Evolutionary conservation across 53 echinoderm and acorn worm species (phyloP).

Genomic region (Patiria pectinifera): DNA sequence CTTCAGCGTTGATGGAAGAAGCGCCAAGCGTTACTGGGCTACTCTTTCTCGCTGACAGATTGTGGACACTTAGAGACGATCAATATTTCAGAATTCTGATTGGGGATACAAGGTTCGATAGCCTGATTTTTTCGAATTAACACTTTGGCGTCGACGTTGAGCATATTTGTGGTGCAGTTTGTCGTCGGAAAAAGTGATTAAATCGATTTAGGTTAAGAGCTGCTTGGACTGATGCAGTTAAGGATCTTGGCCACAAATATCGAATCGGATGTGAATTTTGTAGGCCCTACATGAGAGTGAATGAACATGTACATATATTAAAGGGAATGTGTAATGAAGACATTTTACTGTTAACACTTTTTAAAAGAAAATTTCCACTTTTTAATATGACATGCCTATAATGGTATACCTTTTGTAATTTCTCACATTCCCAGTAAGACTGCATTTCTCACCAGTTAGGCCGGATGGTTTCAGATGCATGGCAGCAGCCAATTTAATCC

Average conservation of each 20-base stretch:
- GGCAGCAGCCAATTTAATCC: too few species aligned
- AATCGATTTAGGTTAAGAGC: neutral
- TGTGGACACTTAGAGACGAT: constrained; percentile 5
- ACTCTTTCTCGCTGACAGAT: neutral
- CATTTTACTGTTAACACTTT: too few species aligned
- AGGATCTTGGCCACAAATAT: neutral
- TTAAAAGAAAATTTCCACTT: too few species aligned
- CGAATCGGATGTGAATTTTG: neutral
- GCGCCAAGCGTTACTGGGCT: neutral
- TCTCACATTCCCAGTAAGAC: too few species aligned
- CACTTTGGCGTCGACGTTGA: neutral
- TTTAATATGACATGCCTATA: too few species aligned
- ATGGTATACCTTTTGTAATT: too few species aligned
- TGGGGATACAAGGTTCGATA: neutral
- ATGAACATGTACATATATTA: too few species aligned
- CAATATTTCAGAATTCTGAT: neutral
- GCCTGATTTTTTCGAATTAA: neutral
- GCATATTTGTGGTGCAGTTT: neutral
- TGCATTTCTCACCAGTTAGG: too few species aligned
- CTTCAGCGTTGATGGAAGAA: neutral
- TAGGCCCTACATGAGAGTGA: too few species aligned
- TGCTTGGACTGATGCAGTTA: neutral
- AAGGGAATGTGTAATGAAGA: too few species aligned
- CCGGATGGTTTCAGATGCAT: too few species aligned
- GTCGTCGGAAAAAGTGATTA: neutral